Conservation (phyloP, 2,797 vertebrate species). For the Sitta carolinensis region DNA sequence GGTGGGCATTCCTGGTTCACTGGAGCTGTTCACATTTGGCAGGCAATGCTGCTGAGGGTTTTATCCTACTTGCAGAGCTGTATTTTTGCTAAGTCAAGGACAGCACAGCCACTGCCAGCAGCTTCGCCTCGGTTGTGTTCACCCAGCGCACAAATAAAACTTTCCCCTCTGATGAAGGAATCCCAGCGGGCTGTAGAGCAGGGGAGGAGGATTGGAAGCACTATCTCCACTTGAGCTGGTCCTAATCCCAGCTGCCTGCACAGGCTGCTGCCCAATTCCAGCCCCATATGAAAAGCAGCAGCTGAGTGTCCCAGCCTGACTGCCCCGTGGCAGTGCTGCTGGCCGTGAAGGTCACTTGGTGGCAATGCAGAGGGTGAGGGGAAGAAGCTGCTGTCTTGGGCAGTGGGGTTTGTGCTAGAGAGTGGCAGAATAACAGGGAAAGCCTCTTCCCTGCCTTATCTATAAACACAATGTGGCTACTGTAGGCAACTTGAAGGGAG, state of each 20-base stretch:
- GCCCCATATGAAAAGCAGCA: neutral
- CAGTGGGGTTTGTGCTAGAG: neutral
- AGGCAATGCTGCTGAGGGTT: neutral
- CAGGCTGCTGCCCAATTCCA: neutral
- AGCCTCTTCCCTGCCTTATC: neutral
- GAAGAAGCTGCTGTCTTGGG: neutral
- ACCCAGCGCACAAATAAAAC: slow-evolving; percentile 14
- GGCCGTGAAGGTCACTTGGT: neutral
- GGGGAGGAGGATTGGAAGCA: neutral
- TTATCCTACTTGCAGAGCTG: neutral
- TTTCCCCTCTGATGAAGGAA: neutral
- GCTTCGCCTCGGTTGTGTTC: neutral
- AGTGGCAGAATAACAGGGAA: neutral
- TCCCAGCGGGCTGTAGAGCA: neutral
- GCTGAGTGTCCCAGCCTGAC: neutral
- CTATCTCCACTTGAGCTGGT: neutral
- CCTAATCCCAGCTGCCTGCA: neutral
- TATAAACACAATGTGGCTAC: neutral
- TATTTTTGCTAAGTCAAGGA: slow-evolving; percentile 14
- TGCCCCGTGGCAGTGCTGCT: neutral
- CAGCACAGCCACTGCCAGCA: neutral
- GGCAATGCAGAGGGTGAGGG: neutral
- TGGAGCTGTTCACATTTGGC: neutral
- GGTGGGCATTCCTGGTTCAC: neutral
- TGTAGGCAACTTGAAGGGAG: neutral